These are phyloP conservation scores for Hybos culiciformis DNA, from an alignment of 2,888 invertebrate species.

Conservation along the genomic window DNA sequence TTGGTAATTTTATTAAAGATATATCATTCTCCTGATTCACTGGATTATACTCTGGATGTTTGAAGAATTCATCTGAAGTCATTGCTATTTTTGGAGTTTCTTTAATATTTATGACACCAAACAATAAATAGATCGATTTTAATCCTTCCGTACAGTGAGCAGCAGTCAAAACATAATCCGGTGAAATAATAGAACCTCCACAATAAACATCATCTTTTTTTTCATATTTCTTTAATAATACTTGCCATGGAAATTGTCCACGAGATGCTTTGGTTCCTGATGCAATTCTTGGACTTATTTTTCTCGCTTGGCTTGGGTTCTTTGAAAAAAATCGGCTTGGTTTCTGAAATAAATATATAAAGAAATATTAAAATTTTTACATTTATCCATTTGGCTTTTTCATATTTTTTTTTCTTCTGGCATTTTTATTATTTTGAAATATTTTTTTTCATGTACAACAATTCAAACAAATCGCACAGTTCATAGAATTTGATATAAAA, in stretches of 20 bases:
- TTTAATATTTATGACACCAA: conserved; percentile 23
- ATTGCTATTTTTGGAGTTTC: conserved; percentile 19
- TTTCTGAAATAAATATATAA: too few species aligned
- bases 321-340: too few species aligned
- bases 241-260: conserved; percentile 32
- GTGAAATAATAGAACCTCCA: conserved; percentile 28
- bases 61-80: conserved; percentile 20
- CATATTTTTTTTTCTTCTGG: too few species aligned
- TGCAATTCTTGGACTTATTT: conserved; percentile 19
- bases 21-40: conserved; percentile 26
- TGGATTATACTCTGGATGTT: conserved; percentile 26
- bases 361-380: too few species aligned
- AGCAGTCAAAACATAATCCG: conserved; percentile 29
- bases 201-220: conserved; percentile 24
- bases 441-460: too few species aligned
- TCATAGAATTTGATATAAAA: too few species aligned
- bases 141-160: conserved; percentile 26
- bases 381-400: too few species aligned
- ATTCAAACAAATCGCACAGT: too few species aligned
- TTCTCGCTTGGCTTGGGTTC: too few species aligned
- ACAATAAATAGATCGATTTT: conserved; percentile 20
- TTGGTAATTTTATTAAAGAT: conserved; percentile 24
- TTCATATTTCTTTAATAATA: conserved; percentile 25
- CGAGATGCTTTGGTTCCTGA: conserved; percentile 19
- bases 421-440: too few species aligned